phyloP scores from a whole-genome alignment of 2,113 vertebrate genomes.

The Pongo pygmaeus region DNA sequence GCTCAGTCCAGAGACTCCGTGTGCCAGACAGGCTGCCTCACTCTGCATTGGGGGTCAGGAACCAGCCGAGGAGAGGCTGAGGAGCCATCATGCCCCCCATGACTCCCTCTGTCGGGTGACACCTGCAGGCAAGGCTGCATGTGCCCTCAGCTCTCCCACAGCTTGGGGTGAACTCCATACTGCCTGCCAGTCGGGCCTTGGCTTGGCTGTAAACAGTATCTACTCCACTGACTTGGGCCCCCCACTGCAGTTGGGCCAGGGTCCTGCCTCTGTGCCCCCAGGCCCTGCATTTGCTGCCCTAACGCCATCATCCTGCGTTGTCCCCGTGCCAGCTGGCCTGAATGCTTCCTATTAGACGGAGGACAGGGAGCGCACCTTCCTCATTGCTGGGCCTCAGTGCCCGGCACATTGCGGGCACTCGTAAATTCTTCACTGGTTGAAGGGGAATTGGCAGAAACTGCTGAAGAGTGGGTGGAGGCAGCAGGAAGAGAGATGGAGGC shows the following conservation, averaged over 20 bases:
- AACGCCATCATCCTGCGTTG: background rate
- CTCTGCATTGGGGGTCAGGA: background rate
- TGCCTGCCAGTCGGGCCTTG: background rate
- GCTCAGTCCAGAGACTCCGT: background rate
- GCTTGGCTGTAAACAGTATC: background rate
- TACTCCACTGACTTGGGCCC: accelerated
- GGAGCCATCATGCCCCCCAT: accelerated
- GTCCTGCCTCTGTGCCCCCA: background rate
- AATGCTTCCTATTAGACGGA: background rate
- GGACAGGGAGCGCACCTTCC: background rate
- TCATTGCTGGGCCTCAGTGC: background rate
- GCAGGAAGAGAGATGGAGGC: background rate
- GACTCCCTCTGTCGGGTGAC: background rate
- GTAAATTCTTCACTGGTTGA: background rate
- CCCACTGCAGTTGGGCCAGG: background rate
- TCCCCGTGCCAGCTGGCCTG: background rate
- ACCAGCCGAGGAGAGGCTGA: background rate
- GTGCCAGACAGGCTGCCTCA: accelerated
- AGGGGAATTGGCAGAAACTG: background rate
- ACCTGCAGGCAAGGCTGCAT: too few relatives aligned
- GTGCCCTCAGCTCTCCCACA: too few relatives aligned
- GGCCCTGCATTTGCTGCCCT: background rate
- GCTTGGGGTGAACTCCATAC: background rate
- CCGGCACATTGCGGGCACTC: background rate
- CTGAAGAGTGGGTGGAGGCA: background rate